Evolutionary conservation across 2,113 vertebrate species (phyloP).

Genomic region (Willisornis vidua): DNA sequence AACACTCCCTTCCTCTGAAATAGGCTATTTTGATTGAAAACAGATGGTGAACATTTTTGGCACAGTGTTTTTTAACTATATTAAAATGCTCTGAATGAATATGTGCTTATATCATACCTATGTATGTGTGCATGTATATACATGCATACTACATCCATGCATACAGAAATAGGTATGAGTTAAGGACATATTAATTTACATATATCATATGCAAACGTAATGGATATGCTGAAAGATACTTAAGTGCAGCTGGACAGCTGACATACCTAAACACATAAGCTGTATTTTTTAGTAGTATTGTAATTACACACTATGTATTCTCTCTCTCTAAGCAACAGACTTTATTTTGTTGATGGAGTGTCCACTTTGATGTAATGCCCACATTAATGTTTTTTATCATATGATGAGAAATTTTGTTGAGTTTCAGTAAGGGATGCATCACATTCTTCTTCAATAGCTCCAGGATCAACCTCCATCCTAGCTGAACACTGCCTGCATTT

Average conservation of each 20-base stretch:
- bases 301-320: conserved; percentile 25
- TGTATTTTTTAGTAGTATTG: conserved; percentile 49
- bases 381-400: not conserved
- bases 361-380: not conserved
- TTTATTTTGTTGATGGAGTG: not conserved
- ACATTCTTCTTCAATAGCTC: not conserved
- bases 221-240: conserved; percentile 60
- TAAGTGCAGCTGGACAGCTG: conserved; percentile 59
- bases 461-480: not conserved
- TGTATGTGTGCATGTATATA: not conserved
- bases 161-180: conserved; percentile 44
- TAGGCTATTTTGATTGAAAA: conserved; percentile 60
- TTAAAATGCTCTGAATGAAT: conserved; percentile 64
- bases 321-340: conserved; percentile 37
- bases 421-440: not conserved
- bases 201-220: conserved; percentile 45
- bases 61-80: conserved; percentile 37
- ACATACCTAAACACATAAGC: conserved; percentile 43
- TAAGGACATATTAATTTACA: conserved; percentile 59
- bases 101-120: conserved; percentile 60
- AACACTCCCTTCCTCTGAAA: conserved; percentile 63
- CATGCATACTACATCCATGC: conserved; percentile 4
- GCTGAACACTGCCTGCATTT: not conserved
- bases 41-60: conserved; percentile 59
- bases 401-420: not conserved